Conservation (phyloP, 2,113 vertebrate species). For the Felis chaus region DNA sequence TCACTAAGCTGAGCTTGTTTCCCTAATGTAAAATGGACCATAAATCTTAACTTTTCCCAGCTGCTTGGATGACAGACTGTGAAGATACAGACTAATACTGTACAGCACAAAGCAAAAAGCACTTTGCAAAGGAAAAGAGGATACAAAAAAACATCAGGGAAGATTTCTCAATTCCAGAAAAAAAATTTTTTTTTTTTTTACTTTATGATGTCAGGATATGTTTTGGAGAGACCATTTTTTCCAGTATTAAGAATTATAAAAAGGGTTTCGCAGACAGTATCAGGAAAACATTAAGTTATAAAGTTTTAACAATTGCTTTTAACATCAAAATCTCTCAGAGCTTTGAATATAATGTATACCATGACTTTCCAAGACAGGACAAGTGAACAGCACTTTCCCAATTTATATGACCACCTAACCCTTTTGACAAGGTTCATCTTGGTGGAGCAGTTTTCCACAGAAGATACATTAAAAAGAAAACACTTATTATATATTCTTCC, state of each 20-base stretch:
- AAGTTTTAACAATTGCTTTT: neutral
- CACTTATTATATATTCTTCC: neutral
- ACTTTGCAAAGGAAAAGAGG: neutral
- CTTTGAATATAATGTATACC: neutral
- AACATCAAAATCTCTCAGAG: neutral
- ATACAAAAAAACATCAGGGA: neutral
- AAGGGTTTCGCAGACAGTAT: neutral
- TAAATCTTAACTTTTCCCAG: neutral
- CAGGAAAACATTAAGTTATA: neutral
- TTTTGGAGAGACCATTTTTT: neutral
- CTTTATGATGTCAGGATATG: neutral
- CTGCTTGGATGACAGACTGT: neutral
- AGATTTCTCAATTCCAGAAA: neutral
- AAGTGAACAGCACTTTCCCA: neutral
- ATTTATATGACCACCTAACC: neutral
- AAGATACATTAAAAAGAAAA: neutral
- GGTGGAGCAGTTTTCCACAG: neutral
- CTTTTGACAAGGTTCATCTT: neutral
- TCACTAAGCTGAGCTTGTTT: neutral
- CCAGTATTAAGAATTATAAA: neutral
- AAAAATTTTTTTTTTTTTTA: neutral
- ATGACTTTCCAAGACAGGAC: neutral
- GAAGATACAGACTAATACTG: neutral
- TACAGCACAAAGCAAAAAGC: neutral
- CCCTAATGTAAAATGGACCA: neutral